A percentile compares a stretch with the other conserved stretches of the same genome.
Evolutionary conservation across 2,113 vertebrate species (phyloP).

Genomic region (Pyxicephalus adspersus): DNA sequence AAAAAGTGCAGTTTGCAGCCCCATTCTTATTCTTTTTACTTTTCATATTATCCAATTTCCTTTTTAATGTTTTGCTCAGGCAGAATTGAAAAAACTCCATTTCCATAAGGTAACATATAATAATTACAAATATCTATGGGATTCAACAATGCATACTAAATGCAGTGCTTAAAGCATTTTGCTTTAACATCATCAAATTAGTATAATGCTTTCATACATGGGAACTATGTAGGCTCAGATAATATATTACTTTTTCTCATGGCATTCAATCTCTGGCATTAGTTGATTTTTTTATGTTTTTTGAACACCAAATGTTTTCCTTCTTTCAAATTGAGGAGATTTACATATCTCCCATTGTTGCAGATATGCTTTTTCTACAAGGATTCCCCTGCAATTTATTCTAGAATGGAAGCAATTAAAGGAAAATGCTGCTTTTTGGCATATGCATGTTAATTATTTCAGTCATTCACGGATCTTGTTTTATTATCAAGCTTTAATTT

Average conservation of each 20-base stretch:
- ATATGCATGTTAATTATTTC: conserved; percentile 47
- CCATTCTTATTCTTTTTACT: too few relatives aligned
- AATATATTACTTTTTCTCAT: not conserved
- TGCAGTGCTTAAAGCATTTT: too few relatives aligned
- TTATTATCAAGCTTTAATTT: conserved; percentile 39
- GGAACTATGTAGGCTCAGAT: not conserved
- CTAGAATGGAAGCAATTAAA: conserved; percentile 10
- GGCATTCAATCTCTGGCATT: not conserved
- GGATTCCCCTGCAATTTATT: conserved; percentile 10
- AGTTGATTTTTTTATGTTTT: not conserved
- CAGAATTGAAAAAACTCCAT: too few relatives aligned
- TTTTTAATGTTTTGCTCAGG: too few relatives aligned
- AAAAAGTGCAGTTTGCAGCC: too few relatives aligned
- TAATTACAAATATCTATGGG: too few relatives aligned
- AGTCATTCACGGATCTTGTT: conserved; percentile 23
- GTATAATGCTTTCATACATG: not conserved
- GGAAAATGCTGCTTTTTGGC: conserved; percentile 26
- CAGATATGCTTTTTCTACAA: not conserved
- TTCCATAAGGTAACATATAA: too few relatives aligned
- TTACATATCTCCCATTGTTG: not conserved
- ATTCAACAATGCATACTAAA: too few relatives aligned
- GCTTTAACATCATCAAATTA: too few relatives aligned
- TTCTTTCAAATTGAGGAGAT: not conserved
- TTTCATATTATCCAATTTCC: too few relatives aligned
- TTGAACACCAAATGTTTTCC: not conserved